Evolutionary conservation across 2,888 invertebrate genomes (phyloP), one percentile per base, ranked within the genome.

Genomic region (Oxystoma pomonae): DNA sequence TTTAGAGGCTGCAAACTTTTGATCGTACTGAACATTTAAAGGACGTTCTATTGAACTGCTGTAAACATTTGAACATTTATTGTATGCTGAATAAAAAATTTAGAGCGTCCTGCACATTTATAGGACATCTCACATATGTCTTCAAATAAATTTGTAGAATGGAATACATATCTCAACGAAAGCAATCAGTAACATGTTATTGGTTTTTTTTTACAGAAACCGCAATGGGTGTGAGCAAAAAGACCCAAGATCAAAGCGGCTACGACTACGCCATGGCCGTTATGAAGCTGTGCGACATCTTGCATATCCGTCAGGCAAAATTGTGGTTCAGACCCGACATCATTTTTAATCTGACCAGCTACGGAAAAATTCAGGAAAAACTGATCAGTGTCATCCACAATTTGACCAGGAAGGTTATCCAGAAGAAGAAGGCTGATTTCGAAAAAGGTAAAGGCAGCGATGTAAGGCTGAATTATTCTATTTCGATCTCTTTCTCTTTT

Each of bases 241-340:
- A 84, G 68, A 91, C 92, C 0, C 92, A 92, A 79, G 90, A 89
- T 70, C 87, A 87, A 75, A 91, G 90, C 67, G 91, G 92, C 51
- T 90, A 87, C 73, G 92, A 92, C 79, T 93, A 92, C 72, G 92
- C 92, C 0, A 87, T 91, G 87, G 92, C 92, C 67, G 92, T 93
- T 2, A 92, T 92, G 92, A 91, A 92, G 76, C 91, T 93, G 91
- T 92, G 91, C 73, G 91, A 92, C 72, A 92, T 93, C 71, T 84
- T 93, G 0, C 92, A 93, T 74, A 80, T 91, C 66, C 88, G 93
- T 71, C 92, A 92, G 72, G 90, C 91, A 22, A 90, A 90, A 78
- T 80, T 91, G 60, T 91, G 92, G 87, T 81, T 92, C 62, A 84
- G 91, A 74, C 90, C 90, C 9, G 91, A 93, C 74, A 81, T 90